phyloP scores from a whole-genome alignment of 2,888 invertebrate genomes.

The Caradrina clavipalpis region DNA sequence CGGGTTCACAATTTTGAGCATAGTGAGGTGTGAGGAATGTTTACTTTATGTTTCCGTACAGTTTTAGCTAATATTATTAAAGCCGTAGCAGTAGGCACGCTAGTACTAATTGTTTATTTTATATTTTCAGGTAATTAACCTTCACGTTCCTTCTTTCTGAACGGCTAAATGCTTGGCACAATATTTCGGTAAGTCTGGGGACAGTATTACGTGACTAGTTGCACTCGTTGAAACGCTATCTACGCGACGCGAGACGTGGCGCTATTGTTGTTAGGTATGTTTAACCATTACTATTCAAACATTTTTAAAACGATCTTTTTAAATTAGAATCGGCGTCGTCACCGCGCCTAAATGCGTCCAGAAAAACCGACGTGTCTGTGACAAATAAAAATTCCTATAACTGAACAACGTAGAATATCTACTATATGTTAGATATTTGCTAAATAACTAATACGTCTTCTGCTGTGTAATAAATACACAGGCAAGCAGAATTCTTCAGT shows the following conservation, averaged over 20 bases:
- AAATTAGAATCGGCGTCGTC: background rate
- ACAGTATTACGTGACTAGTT: conserved; percentile 82
- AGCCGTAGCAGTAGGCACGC: conserved; percentile 48
- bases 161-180: conserved; percentile 86
- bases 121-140: conserved; percentile 90
- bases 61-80: conserved; percentile 55
- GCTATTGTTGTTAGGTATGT: conserved; percentile 23
- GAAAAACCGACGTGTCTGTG: conserved; percentile 21
- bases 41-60: conserved; percentile 65
- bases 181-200: conserved; percentile 85
- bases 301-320: conserved; percentile 10
- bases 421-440: conserved; percentile 37
- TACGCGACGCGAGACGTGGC: conserved; percentile 13
- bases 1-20: conserved; percentile 53
- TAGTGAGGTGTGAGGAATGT: conserved; percentile 60
- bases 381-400: conserved; percentile 39
- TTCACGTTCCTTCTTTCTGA: conserved; percentile 87
- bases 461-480: conserved; percentile 47
- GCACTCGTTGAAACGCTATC: conserved; percentile 64
- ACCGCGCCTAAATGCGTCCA: background rate
- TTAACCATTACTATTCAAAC: conserved; percentile 19
- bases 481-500: conserved; percentile 49
- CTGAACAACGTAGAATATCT: conserved; percentile 32
- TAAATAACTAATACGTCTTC: conserved; percentile 54
- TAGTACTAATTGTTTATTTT: conserved; percentile 81